Evolutionary conservation across 2,113 vertebrate genomes (phyloP).

Genomic region (Notechis scutatus): DNA sequence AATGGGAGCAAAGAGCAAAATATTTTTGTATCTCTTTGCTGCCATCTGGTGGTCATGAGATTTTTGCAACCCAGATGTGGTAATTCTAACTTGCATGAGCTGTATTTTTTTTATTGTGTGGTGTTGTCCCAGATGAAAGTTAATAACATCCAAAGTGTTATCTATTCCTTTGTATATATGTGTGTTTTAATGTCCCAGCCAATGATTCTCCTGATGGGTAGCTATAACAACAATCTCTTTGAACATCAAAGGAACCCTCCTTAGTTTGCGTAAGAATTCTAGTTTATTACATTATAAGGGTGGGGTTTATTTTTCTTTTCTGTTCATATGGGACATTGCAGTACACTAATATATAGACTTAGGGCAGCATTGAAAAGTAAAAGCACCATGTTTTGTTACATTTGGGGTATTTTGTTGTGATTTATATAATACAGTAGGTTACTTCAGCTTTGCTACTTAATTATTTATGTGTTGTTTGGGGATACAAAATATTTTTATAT

Average conservation of each 20-base stretch:
- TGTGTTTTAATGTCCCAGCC: constrained; percentile 22
- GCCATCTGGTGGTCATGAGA: not conserved
- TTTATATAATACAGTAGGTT: constrained; percentile 51
- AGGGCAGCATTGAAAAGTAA: constrained; percentile 50
- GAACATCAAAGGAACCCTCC: constrained; percentile 48
- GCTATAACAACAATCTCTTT: constrained; percentile 49
- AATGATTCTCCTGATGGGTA: constrained; percentile 40
- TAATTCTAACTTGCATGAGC: not conserved
- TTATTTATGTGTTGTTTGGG: not conserved
- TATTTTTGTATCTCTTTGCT: not conserved
- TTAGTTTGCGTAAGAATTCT: constrained; percentile 60
- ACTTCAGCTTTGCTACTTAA: not conserved
- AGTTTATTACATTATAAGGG: constrained; percentile 56
- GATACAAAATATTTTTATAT: not conserved
- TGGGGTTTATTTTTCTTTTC: constrained; percentile 53
- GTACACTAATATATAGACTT: constrained; percentile 27
- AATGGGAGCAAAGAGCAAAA: not conserved
- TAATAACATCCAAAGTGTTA: constrained; percentile 26
- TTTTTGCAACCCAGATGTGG: not conserved
- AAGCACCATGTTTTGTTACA: constrained; percentile 53
- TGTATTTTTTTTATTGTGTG: not conserved
- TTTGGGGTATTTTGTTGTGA: constrained; percentile 53
- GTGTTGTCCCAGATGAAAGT: not conserved
- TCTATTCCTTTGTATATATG: not conserved
- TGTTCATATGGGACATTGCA: constrained; percentile 44